Percentiles rank a stretch among this genome's conserved stretches.
Evolutionary conservation across 2,888 invertebrate genomes (phyloP).

Genomic region (Dasysyrphus tricinctus): DNA sequence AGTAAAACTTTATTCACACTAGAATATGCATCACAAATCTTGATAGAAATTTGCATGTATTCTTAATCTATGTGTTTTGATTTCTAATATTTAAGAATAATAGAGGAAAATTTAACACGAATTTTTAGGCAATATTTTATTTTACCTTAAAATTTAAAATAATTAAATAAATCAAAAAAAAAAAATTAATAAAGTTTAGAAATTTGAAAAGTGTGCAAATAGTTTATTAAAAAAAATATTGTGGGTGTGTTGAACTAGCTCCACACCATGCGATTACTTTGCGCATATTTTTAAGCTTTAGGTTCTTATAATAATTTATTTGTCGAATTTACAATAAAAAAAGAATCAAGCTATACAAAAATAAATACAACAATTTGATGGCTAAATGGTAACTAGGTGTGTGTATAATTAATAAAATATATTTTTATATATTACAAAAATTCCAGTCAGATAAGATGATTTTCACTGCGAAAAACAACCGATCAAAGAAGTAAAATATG

Average conservation of each 20-base stretch:
- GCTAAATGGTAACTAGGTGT: conserved; percentile 20
- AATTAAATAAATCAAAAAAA: neutral
- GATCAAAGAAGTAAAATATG: too few relatives aligned
- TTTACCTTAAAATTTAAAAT: neutral
- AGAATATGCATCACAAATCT: too few relatives aligned
- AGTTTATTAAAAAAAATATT: conserved; percentile 43
- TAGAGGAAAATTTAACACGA: too few relatives aligned
- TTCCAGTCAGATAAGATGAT: conserved; percentile 6
- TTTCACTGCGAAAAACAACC: neutral
- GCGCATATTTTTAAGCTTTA: conserved; percentile 3
- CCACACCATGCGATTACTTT: conserved; percentile 66
- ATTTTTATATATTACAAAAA: neutral
- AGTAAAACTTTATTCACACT: too few relatives aligned
- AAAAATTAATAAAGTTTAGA: neutral
- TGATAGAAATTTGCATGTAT: neutral
- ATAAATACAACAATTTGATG: conserved; percentile 3
- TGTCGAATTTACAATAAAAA: neutral
- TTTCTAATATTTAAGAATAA: neutral
- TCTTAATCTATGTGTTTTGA: neutral
- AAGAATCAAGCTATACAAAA: neutral
- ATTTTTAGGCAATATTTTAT: neutral
- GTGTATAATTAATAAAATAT: neutral
- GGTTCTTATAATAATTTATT: neutral
- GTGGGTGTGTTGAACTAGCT: conserved; percentile 46
- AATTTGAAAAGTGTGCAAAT: conserved; percentile 52